Percentiles rank a stretch among this genome's conserved stretches.
phyloP scores from a whole-genome alignment of 1,140 invertebrate species.

The Musca domestica region DNA sequence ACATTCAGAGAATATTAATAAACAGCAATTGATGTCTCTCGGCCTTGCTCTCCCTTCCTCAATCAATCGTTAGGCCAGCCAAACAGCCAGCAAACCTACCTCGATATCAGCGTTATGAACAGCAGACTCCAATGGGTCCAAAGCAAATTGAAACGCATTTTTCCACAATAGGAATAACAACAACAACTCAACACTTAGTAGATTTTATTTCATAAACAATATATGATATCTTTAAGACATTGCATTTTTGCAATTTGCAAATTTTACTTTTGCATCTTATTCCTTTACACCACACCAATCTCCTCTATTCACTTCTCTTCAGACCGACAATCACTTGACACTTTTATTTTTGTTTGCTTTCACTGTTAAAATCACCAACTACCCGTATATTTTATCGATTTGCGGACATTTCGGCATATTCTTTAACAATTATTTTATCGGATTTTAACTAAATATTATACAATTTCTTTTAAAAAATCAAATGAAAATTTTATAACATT shows the following conservation, averaged over 20 bases:
- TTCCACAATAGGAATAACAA: not conserved
- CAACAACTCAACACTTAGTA: too few relatives aligned
- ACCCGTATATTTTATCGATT: too few relatives aligned
- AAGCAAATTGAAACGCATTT: slow-evolving; percentile 27
- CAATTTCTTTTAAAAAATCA: not conserved
- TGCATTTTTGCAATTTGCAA: slow-evolving; percentile 13
- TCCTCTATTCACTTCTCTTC: slow-evolving; percentile 2
- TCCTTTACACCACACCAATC: not conserved
- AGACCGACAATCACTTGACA: too few relatives aligned
- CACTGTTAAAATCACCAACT: too few relatives aligned
- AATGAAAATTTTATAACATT: slow-evolving; percentile 9
- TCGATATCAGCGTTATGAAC: slow-evolving; percentile 26
- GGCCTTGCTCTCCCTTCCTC: too few relatives aligned
- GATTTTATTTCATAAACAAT: not conserved
- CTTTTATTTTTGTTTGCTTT: too few relatives aligned
- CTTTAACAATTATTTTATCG: not conserved
- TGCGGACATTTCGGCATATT: too few relatives aligned
- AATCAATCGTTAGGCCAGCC: not conserved
- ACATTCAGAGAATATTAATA: not conserved
- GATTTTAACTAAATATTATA: not conserved
- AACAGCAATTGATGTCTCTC: too few relatives aligned
- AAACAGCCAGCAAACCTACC: not conserved
- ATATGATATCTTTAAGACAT: not conserved
- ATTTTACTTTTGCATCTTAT: not conserved
- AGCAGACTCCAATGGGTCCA: slow-evolving; percentile 24